Base-by-base conservation (phyloP, 2,113 vertebrate species). In the Hydrolagus affinis region DNA sequence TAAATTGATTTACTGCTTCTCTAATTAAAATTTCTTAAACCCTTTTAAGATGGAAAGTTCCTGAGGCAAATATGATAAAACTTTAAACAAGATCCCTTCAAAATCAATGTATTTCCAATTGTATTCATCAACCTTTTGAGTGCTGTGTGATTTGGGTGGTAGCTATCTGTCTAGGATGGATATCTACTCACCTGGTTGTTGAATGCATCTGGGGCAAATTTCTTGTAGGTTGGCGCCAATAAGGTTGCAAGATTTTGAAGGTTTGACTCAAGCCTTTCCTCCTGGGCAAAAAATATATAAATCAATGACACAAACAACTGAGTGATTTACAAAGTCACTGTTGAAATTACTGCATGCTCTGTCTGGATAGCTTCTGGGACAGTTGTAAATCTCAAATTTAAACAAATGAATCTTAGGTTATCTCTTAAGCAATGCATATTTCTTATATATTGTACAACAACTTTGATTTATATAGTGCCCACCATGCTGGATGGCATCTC, bases 201-300 rank as follows among this genome's bases (percentile, higher is more conserved):
- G 89, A 98, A 98, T 0, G 98, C 97, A 88, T 98, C 97, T 0
- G 98, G 98, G 87, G 98, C 98, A 89, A 98, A 91, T 59, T 93
- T 93, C 93, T 98, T 98, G 90, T 99, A 99, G 66, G 92, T 91
- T 0, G 98, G 98, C 68, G 90, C 97, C 91, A 99, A 91, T 83
- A 96, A 86, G n/a, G 95, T 97, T 89, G 97, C 95, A 87, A 99
- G 89, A 86, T 93, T 93, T 92, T 99, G 97, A 87, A 99, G 93
- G 91, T 94, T 92, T 68, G 93, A 89, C 87, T 98, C 98, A 85
- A 98, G 87, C 89, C 90, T 97, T 89, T 97, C 97, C 91, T 99
- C 97, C 98, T 99, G 89, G 87, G 83, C 68, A 25, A 11, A 87
- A 88, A 90, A 68, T 44, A 11, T 73, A 72, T 86, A 76, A 70